Conservation (phyloP, 2,113 vertebrate species). For the Mesitornis unicolor region DNA sequence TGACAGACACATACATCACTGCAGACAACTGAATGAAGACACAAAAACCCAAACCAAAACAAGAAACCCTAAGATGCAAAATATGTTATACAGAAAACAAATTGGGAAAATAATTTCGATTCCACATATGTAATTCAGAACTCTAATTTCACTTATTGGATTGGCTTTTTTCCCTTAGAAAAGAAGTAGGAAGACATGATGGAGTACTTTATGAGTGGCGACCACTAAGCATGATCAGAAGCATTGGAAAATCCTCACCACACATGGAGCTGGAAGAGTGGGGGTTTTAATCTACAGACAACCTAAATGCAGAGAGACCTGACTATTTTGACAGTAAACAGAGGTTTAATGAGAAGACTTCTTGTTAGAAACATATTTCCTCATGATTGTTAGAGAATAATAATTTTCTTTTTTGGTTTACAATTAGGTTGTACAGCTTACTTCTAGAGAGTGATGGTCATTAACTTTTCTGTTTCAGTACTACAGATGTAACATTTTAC, state of each 20-base stretch:
- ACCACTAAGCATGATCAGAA: neutral
- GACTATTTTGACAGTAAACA: neutral
- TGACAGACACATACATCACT: neutral
- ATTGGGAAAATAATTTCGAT: neutral
- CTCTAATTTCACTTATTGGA: neutral
- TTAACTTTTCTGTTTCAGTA: neutral
- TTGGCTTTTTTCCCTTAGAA: neutral
- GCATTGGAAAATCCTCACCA: neutral
- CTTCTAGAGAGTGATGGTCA: neutral
- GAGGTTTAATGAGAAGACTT: neutral
- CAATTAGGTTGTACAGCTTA: neutral
- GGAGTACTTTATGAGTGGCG: neutral
- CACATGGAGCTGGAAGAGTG: neutral
- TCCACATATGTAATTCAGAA: neutral
- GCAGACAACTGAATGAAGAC: neutral
- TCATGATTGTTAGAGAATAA: neutral
- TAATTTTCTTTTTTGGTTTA: neutral
- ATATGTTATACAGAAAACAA: neutral
- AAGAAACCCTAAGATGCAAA: neutral
- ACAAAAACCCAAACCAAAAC: neutral
- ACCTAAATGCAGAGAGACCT: neutral
- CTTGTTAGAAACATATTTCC: neutral
- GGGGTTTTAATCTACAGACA: neutral
- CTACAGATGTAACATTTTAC: neutral
- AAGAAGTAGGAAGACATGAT: neutral